Evolutionary conservation across 2,797 vertebrate species (phyloP), one percentile per base, ranked within the genome.

Genomic region (Gymnoscopelus microlampas): DNA sequence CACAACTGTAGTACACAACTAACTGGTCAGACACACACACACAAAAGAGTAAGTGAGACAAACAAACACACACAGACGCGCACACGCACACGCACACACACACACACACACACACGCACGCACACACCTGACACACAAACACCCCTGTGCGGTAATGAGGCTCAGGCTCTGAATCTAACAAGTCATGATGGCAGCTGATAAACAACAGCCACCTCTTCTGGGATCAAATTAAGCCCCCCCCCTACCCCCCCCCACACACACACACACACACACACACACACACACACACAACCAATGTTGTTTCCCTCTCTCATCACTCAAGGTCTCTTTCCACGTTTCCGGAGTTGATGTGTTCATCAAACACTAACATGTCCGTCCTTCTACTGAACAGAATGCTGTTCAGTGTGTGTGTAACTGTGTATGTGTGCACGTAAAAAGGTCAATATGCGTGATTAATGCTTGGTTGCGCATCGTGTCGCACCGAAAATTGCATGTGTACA

Each of bases 131-230:
- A 72, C 73, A 60, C 70, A 60, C 62, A 74, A 71, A 65, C 53
- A 73, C 71, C 68, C 68, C 60, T 4, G 39, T 69, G 75, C 77
- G 79, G 73, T 85, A 84, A 86, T 86, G 80, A 87, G 82, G 80
- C 77, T 76, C 81, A 59, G 66, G 73, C 64, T 8, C 73, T 74
- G 82, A 86, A 71, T 76, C 79, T 88, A 90, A 89, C 76, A 76
- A 80, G 79, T 79, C 63, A 82, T 79, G 85, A 82, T 79, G 85
- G 85, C 87, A 86, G 79, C 79, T 81, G 82, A 83, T 84, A 90
- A 89, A 87, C 86, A 87, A 83, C 76, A 62, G 73, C 19, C 35
- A 44, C 80, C 85, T 81, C 70, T 77, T 44, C 10, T 19, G 19
- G 11, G 44, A 35, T 29, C 29, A 51, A 35, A 53, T 53, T 29